Conservation (phyloP, 2,113 vertebrate species). For the Xiphias gladius region DNA sequence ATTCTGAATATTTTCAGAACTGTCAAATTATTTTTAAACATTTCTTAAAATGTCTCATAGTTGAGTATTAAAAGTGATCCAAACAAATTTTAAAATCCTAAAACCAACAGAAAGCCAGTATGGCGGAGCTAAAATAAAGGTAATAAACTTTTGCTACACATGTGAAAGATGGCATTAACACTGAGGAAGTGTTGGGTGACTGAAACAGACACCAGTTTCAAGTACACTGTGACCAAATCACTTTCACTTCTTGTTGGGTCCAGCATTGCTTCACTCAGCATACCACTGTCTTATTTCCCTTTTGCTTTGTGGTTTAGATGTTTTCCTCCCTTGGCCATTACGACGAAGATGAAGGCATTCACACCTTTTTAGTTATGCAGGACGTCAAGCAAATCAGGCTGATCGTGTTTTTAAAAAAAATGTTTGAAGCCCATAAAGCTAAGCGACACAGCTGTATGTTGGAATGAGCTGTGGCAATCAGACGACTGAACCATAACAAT, state of each 20-base stretch:
- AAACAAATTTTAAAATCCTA: background rate
- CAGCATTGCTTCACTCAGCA: conserved; percentile 55
- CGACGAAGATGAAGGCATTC: conserved; percentile 44
- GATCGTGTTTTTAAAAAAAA: conserved; percentile 34
- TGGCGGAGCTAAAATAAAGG: background rate
- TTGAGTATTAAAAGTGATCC: background rate
- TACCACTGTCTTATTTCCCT: conserved; percentile 47
- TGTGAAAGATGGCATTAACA: conserved; percentile 1
- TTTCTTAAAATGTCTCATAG: background rate
- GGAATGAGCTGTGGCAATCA: conserved; percentile 37
- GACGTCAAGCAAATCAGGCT: conserved; percentile 47
- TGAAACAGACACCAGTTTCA: conserved; percentile 29
- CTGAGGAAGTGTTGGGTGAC: conserved; percentile 23
- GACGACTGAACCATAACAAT: conserved; percentile 40
- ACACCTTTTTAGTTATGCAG: conserved; percentile 25
- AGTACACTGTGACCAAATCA: conserved; percentile 27
- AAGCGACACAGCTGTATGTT: background rate
- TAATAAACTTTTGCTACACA: background rate
- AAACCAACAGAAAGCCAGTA: background rate
- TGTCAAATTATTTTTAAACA: background rate
- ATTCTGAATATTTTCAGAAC: background rate
- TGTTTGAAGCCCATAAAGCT: conserved; percentile 14
- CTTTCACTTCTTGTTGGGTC: conserved; percentile 69
- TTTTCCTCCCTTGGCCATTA: conserved; percentile 38
- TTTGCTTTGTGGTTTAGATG: background rate